Evolutionary conservation across 2,797 vertebrate species (phyloP), one percentile per base, ranked within the genome.

Genomic region (Gouania willdenowi): DNA sequence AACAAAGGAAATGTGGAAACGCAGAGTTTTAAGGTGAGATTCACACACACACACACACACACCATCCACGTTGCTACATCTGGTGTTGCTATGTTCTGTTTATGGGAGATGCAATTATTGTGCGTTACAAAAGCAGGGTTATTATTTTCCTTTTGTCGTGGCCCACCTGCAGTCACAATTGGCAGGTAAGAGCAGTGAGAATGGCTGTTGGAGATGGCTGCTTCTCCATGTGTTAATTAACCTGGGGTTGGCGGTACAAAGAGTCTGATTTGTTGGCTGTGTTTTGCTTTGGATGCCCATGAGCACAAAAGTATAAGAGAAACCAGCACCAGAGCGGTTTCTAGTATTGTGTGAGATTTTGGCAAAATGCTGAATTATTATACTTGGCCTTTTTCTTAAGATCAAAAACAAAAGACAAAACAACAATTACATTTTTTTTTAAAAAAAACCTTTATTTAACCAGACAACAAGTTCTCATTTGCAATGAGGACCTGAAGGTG

Each of bases 91-190:
- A 29, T 50, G 66, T 58, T 68, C 38, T 50, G 62, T 62, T 66
- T 11, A 33, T 73, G 67, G 65, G 69, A 56, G 73, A 81, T 42
- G 60, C 73, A 82, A 83, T 87, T 83, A 83, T 78, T 66, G 82
- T 77, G 73, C 73, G 71, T 67, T 63, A 82, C 77, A 81, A 77
- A 78, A 64, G 33, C 53, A 51, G 59, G 51, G 69, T 73, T 69
- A 79, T 55, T 75, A 60, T 69, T 77, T 57, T 63, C 66, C 74
- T 53, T 35, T 26, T 61, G 69, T 50, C 42, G n/a, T 75, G 66
- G 72, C 72, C 60, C 75, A 71, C 72, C 76, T 70, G 74, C 68
- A 66, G 48, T 56, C 54, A 70, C 64, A 66, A 53, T 76, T 83
- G 80, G 78, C 80, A 74, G 59, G 25, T 57, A 62, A 43, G 44